phyloP scores from a whole-genome alignment of 2,113 vertebrate genomes.

The Festucalex cinctus region DNA sequence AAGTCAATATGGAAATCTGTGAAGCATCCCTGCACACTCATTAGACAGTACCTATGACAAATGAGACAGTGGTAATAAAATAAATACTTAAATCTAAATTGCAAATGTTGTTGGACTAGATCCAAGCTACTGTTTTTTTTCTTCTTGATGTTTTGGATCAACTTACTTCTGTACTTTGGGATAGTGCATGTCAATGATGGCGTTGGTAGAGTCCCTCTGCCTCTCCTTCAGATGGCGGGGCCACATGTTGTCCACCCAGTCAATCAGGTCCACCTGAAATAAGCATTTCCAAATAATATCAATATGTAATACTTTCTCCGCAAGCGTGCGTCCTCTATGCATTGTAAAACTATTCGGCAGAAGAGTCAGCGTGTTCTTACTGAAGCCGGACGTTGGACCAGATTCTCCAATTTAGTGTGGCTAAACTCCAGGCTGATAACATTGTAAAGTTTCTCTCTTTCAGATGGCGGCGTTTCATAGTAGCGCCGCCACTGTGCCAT shows the following conservation, averaged over 20 bases:
- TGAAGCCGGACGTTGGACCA: conserved; percentile 93
- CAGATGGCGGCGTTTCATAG: conserved; percentile 89
- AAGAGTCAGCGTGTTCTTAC: conserved; percentile 56
- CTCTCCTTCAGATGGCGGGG: conserved; percentile 95
- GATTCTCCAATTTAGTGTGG: conserved; percentile 92
- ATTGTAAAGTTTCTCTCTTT: conserved; percentile 95
- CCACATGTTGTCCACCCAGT: conserved; percentile 99
- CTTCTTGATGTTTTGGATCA: background rate
- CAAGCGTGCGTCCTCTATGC: background rate
- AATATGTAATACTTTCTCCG: background rate
- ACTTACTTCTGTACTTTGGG: conserved; percentile 98
- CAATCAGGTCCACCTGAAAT: conserved; percentile 92
- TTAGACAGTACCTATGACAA: conserved; percentile 87
- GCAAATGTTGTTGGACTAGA: background rate
- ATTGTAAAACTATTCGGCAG: background rate
- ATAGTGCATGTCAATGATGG: conserved; percentile 97
- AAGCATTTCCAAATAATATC: background rate
- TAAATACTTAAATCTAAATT: background rate
- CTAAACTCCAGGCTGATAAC: conserved; percentile 98
- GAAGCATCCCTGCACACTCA: conserved; percentile 98
- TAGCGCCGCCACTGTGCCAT: conserved; percentile 98
- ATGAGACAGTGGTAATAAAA: background rate
- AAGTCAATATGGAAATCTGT: conserved; percentile 99
- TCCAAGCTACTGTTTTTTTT: background rate
- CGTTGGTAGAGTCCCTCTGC: conserved; percentile 95